phyloP scores from a whole-genome alignment of 2,113 vertebrate species.

The Myocastor coypus region DNA sequence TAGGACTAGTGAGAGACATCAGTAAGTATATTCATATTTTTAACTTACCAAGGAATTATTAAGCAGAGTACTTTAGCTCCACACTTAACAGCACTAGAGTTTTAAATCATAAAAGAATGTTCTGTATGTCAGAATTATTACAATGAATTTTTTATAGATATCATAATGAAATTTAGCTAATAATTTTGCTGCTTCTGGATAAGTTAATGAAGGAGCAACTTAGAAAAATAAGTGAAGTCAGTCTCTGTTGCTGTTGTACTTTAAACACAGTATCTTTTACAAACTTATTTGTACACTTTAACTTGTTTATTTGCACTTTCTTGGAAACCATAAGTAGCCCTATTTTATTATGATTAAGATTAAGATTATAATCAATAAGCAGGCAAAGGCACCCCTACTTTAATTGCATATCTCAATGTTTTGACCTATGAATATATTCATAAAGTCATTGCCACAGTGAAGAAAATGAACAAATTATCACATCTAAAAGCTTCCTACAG shows the following conservation, averaged over 20 bases:
- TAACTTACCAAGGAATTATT: neutral
- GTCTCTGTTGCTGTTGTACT: neutral
- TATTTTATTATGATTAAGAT: neutral
- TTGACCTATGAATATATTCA: neutral
- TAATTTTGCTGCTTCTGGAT: conserved; percentile 12
- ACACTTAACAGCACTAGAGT: neutral
- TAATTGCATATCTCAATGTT: neutral
- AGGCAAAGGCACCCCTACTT: neutral
- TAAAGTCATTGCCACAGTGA: neutral
- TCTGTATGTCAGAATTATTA: neutral
- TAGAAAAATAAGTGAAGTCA: neutral
- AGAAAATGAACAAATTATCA: neutral
- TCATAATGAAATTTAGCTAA: neutral
- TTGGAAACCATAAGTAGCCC: neutral
- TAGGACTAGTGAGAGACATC: neutral
- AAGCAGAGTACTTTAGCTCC: too few species aligned
- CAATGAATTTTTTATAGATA: neutral
- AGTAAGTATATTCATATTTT: neutral
- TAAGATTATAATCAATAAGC: neutral
- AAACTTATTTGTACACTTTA: neutral
- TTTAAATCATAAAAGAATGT: neutral
- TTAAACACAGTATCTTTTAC: neutral
- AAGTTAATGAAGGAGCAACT: neutral
- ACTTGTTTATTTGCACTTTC: neutral
- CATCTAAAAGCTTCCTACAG: too few species aligned